phyloP scores from a whole-genome alignment of 2,797 vertebrate species.

The Oreortyx pictus region DNA sequence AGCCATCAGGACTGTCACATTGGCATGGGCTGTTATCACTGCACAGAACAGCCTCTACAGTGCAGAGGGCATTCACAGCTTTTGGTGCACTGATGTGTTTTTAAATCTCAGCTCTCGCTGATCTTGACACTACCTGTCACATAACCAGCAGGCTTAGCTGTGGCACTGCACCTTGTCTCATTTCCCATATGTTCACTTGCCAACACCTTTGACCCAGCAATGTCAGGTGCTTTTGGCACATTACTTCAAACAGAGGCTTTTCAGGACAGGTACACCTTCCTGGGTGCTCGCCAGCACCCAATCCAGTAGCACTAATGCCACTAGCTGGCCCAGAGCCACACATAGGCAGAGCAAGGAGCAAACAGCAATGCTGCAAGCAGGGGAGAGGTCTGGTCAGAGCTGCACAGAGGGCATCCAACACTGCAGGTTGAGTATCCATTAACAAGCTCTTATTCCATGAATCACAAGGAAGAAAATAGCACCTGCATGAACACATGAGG shows the following conservation, averaged over 20 bases:
- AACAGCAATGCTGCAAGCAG: not conserved
- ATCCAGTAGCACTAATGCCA: not conserved
- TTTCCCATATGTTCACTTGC: not conserved
- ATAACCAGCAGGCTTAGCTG: not conserved
- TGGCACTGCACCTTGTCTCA: not conserved
- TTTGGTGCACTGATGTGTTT: not conserved
- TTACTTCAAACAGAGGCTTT: not conserved
- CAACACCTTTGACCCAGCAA: not conserved
- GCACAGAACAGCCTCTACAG: not conserved
- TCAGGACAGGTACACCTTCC: not conserved
- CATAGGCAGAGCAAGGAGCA: not conserved
- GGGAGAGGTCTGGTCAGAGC: not conserved
- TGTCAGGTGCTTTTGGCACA: not conserved
- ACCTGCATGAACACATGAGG: not conserved
- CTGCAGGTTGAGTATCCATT: not conserved
- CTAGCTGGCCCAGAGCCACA: not conserved
- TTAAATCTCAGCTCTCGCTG: not conserved
- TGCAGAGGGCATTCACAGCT: not conserved
- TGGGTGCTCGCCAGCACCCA: not conserved
- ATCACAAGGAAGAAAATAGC: not conserved
- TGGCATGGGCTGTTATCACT: not conserved
- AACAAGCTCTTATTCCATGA: not conserved
- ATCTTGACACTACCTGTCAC: not conserved
- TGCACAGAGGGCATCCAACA: rapidly evolving
- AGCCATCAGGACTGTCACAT: not conserved